A percentile compares a stretch with the other conserved stretches of the same genome.
Conservation (phyloP, 2,797 vertebrate species). For the Galago senegalensis region DNA sequence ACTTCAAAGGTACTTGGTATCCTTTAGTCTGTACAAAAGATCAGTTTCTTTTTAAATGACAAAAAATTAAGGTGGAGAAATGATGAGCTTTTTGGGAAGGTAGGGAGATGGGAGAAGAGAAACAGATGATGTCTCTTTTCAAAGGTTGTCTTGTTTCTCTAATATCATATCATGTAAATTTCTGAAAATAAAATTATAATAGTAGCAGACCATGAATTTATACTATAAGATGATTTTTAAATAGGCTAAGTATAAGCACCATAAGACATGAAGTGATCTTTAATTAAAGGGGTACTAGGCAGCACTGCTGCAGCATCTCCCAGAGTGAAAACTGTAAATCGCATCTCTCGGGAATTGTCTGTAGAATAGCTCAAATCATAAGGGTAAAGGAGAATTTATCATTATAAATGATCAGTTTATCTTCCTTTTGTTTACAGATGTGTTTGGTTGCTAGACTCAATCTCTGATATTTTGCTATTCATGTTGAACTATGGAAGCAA, state of each 20-base stretch:
- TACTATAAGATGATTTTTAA: constrained; percentile 26
- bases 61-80: constrained; percentile 65
- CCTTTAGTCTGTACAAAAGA: constrained; percentile 48
- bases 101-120: background rate
- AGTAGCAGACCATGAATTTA: constrained; percentile 65
- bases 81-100: constrained; percentile 35
- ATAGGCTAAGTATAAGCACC: background rate
- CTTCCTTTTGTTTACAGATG: constrained; percentile 64
- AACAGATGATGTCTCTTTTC: background rate
- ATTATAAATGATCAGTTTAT: constrained; percentile 63
- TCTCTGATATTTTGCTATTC: constrained; percentile 65
- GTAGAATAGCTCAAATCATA: constrained; percentile 70
- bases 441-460: constrained; percentile 33
- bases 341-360: constrained; percentile 67
- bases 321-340: constrained; percentile 72
- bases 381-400: constrained; percentile 63
- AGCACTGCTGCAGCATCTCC: constrained; percentile 38
- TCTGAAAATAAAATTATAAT: constrained; percentile 58
- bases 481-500: constrained; percentile 67
- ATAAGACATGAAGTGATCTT: constrained; percentile 64
- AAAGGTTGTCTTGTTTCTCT: constrained; percentile 53
- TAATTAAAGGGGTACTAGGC: constrained; percentile 61
- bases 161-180: background rate
- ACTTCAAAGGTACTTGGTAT: constrained; percentile 42
- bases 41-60: constrained; percentile 51